Evolutionary conservation across 1,140 invertebrate genomes (phyloP), one percentile per base, ranked within the genome.

Genomic region (Oryzaephilus surinamensis): DNA sequence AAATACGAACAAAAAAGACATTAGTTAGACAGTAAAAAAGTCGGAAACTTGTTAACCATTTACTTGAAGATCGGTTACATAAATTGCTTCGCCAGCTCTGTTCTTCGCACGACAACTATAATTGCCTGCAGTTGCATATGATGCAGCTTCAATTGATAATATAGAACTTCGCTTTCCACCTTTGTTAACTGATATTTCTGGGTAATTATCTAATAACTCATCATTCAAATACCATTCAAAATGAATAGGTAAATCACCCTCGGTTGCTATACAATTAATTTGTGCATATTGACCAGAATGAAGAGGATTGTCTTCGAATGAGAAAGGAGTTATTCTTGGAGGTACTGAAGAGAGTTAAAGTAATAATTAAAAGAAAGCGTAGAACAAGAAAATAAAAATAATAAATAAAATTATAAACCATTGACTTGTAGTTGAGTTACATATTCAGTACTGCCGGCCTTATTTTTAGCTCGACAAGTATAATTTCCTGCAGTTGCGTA

Each of bases 391-490:
- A 24, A 24, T 6, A 38, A 46, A 38, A 19, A 23, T 30, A 12
- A 20, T 17, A 32, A 8, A 40, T 3, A 40, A 55, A 63, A 60
- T 73, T 44, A 30, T 33, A 51, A 54, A 77, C 75, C 75, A 52
- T 77, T 77, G 35, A 84, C 76, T 43, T 71, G 70, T 34, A 84
- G 65, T 32, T 71, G 53, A 11, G 80, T 72, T 15, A 77, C 77
- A 48, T 81, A 79, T 45, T 74, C 75, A 23, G 74, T 74, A 20
- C 69, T 66, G 29, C 84, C 84, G 21, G 82, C 84, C 28, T 62
- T 63, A 61, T 91, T 92, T 47, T 72, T 77, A 11, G 83, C 87
- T 13, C 71, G 70, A 54, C 84, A 86, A 13, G 78, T 83, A 51
- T 84, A 85, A 57, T 84, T 81, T 24, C 83, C 84, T 46, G 73